Base-by-base conservation (phyloP, 2,797 vertebrate species). In the Silurus aristotelis region DNA sequence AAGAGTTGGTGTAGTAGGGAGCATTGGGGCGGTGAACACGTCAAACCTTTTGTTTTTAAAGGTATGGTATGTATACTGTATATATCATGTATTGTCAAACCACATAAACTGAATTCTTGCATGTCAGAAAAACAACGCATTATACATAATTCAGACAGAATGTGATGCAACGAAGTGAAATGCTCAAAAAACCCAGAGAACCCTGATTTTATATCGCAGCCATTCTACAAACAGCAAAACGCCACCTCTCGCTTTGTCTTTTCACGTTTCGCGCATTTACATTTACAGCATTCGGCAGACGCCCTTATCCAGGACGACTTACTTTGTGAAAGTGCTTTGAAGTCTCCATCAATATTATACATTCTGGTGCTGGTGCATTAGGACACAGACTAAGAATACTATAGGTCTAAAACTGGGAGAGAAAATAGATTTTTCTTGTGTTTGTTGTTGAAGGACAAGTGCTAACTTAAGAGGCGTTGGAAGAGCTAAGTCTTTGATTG, bases 91-190 rank as follows among this genome's bases (percentile, higher is more conserved):
- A 9, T 17, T 25, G 61, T 64, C 15, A 25, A 9, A 46, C 13
- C 20, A 46, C 1, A 52, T 20, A 31, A 38, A 38, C 38, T 38
- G 25, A 60, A 22, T 77, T 31, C 8, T 5, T 76, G 19, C 20
- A 58, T 4, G 52, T 43, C 17, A 43, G 31, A 61, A 43, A 43
- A 79, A 48, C 61, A 64, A 19, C 4, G 3, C 38, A 15, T 61
- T 79, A 17, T 52, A 66, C 61, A 66, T 46, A 27, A 80, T 25
- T 48, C 38, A 25, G 60, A 46, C 13, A 17, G 22, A 80, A 48
- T 5, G 22, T 80, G 78, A 80, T 66, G 78, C 78, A 66, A 80
- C 43, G 8, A 61, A 17, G n/a, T 27, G 78, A 66, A 80, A 80
- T 22, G 9, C 58, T 63, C 31, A 79, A 79, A 61, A 43, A 20